Evolutionary conservation across 2,113 vertebrate species (phyloP), one percentile per base, ranked within the genome.

Genomic region (Leptodactylus fuscus): DNA sequence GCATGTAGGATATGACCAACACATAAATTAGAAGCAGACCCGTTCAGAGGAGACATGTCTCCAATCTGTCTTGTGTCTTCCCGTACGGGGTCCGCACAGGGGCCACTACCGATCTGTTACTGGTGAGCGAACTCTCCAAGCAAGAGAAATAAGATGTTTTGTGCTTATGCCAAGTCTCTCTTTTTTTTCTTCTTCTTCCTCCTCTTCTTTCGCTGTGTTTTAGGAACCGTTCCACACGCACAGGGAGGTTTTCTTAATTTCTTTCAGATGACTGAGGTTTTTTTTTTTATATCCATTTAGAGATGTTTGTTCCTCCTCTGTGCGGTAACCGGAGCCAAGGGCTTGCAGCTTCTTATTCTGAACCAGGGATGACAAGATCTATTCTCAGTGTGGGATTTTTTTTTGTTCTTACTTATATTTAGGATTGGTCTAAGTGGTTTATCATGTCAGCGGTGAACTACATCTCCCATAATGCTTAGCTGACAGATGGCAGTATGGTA

Each of bases 101-200:
- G 80, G 88, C 85, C 87, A 44, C 91, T 89, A 85, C 90, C 88
- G 89, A 83, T 94, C 89, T 92, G 92, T 91, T 92, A 29, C 90
- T 91, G 89, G 90, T 94, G 92, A 95, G 92, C 92, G 92, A 91
- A 93, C 49, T 51, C 90, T 89, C 89, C 91, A 82, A 90, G 85
- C 91, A 93, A 92, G 91, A 91, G 88, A 92, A 95, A 95, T 92
- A 93, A 95, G 94, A 95, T 95, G 93, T 95, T 90, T 91, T 88
- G 85, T 87, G 88, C 1, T 88, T 85, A 89, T 93, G 94, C 92
- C 94, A 95, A 93, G 92, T 94, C 90, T 83, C 90, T 90, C 89
- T 89, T 89, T 16, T n/a, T 34, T 27, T n/a, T n/a, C n/a, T n/a
- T n/a, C n/a, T 53, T 44, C 36, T 46, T 62, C 88, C 89, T 24